These are phyloP conservation scores for Musca vetustissima DNA, from an alignment of 1,140 invertebrate genomes.

Conservation along the genomic window DNA sequence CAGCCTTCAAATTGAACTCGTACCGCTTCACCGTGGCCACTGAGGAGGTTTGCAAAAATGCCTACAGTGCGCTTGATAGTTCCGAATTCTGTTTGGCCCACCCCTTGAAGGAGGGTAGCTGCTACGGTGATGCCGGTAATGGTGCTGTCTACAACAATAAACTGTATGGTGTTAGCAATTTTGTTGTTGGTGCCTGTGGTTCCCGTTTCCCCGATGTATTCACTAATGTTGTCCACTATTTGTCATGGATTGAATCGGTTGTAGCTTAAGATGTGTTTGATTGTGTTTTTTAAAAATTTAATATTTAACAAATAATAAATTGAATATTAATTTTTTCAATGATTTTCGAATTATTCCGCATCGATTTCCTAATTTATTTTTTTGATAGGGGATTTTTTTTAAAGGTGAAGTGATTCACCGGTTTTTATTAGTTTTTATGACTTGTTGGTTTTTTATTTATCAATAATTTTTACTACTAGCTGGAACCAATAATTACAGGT, in stretches of 20 bases:
- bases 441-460: too few species aligned
- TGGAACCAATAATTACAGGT: too few species aligned
- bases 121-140: constrained; percentile 46
- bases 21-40: constrained; percentile 31
- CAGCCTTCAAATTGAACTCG: constrained; percentile 40
- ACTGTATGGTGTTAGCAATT: constrained; percentile 41
- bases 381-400: too few species aligned
- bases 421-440: too few species aligned
- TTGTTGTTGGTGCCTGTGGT: constrained; percentile 48
- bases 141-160: constrained; percentile 38
- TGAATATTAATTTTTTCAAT: too few species aligned
- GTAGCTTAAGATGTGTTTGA: background rate
- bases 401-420: too few species aligned
- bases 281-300: too few species aligned
- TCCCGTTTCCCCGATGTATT: constrained; percentile 50
- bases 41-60: constrained; percentile 35
- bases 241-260: constrained; percentile 33
- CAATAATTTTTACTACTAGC: too few species aligned
- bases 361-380: too few species aligned
- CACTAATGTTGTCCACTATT: constrained; percentile 34
- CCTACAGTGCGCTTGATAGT: constrained; percentile 33
- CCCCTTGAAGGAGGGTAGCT: constrained; percentile 43
- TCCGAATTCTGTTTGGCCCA: constrained; percentile 41
- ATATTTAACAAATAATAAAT: too few species aligned
- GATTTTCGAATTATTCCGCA: too few species aligned